Conservation (phyloP, 2,888 invertebrate genomes). For the Mystacides longicornis region DNA sequence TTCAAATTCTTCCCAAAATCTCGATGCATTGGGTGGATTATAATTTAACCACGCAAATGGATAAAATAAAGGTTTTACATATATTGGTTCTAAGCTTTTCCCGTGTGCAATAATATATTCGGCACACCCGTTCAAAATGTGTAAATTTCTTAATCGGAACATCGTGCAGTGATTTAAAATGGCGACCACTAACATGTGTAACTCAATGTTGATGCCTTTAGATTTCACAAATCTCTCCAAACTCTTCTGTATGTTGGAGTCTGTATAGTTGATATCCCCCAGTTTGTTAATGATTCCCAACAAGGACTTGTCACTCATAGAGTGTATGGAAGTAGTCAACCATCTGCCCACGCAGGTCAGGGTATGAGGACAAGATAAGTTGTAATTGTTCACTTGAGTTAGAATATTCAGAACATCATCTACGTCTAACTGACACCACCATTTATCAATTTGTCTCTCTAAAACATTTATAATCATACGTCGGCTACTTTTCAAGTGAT, state of each 20-base stretch:
- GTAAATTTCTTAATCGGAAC: conserved; percentile 49
- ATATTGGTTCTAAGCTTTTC: conserved; percentile 42
- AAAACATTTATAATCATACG: conserved; percentile 49
- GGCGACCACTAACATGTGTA: conserved; percentile 50
- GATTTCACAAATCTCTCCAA: conserved; percentile 55
- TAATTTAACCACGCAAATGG: conserved; percentile 56
- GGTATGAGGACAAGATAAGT: conserved; percentile 39
- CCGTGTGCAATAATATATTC: conserved; percentile 49
- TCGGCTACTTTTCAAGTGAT: conserved; percentile 52
- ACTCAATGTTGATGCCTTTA: conserved; percentile 41
- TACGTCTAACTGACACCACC: conserved; percentile 50
- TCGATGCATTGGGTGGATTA: conserved; percentile 40
- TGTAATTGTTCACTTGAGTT: conserved; percentile 37
- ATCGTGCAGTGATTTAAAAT: conserved; percentile 56
- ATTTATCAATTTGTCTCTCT: conserved; percentile 49
- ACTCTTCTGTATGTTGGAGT: conserved; percentile 49
- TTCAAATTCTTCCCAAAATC: conserved; percentile 54
- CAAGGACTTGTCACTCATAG: conserved; percentile 49
- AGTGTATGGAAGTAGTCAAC: conserved; percentile 54
- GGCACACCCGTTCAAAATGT: conserved; percentile 51
- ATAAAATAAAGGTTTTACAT: conserved; percentile 50
- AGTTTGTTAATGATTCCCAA: conserved; percentile 49
- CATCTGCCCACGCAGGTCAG: conserved; percentile 46
- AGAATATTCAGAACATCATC: conserved; percentile 45
- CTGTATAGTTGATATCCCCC: conserved; percentile 47